Base-by-base conservation (phyloP, 2,113 vertebrate species). In the Oreochromis spilurus region DNA sequence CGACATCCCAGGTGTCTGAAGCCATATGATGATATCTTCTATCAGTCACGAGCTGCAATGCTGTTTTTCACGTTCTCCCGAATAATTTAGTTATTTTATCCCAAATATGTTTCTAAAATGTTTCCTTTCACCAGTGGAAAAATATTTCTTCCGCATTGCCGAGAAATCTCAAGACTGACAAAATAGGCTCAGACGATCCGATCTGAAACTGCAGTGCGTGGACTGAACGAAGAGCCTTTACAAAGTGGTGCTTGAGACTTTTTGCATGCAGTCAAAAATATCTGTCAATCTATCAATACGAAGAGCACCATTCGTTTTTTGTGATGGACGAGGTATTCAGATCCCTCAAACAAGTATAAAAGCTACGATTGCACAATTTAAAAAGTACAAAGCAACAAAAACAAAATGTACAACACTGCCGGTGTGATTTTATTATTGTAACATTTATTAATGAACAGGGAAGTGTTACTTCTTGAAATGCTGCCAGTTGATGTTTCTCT, bases 1-100 rank as follows among this genome's bases (percentile, higher is more conserved):
- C 3, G 45, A 36, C 57, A 24, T 87, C 87, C 82, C 89, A 95
- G 92, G 87, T 94, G 89, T 84, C 83, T 80, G 70, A 89, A 36
- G 62, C 17, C 45, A n/a, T 26, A n/a, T 16, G 2, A 16, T 12
- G 55, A 75, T 84, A 40, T 82, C 14, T 26, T 21, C 16, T 54
- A 6, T 81, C 53, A 58, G 8, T 60, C 70, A 78, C 9, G 14
- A 16, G 29, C 16, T 38, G 34, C 53, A 72, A 17, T 77, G 16
- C 50, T 8, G 10, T 19, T 77, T 77, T 77, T n/a, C 29, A 50
- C 16, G 55, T 83, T 81, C 21, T 62, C 21, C 14, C 6, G 10
- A 19, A 81, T 48, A 48, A 67, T 40, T 67, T 24, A 0, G 43
- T 19, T 38, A 6, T 67, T 54, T n/a, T 1, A 70, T 52, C 31